Conservation (phyloP, 2,888 invertebrate species). For the Heliconius erato region DNA sequence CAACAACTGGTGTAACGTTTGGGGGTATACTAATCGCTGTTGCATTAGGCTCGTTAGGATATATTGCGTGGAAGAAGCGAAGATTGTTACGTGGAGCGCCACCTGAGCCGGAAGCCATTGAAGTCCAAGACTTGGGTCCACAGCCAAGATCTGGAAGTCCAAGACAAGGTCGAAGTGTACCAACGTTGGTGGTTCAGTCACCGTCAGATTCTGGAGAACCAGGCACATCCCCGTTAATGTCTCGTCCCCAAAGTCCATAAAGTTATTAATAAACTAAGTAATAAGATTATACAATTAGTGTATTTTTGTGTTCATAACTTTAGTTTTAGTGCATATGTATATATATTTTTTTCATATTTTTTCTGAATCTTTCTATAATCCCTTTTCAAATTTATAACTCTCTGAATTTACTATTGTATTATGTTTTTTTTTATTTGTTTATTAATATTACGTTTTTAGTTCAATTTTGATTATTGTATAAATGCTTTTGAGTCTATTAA, state of each 20-base stretch:
- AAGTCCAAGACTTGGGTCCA: slow-evolving; percentile 59
- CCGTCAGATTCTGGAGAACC: slow-evolving; percentile 66
- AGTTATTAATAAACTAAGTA: not conserved
- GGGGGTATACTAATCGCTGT: slow-evolving; percentile 65
- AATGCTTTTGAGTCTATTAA: not conserved
- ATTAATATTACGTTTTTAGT: not conserved
- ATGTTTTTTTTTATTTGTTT: not conserved
- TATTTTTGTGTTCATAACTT: slow-evolving; percentile 11
- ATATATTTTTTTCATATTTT: not conserved
- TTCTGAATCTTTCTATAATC: not conserved
- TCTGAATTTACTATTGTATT: not conserved
- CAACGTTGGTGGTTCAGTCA: slow-evolving; percentile 64
- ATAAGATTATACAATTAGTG: not conserved
- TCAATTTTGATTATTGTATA: not conserved
- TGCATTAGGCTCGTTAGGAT: slow-evolving; percentile 63
- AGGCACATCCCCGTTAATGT: slow-evolving; percentile 56
- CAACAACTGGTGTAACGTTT: slow-evolving; percentile 72
- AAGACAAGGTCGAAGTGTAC: slow-evolving; percentile 55
- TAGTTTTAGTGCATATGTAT: not conserved
- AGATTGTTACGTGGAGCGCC: slow-evolving; percentile 61
- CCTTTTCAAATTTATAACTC: not conserved
- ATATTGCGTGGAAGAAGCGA: slow-evolving; percentile 71
- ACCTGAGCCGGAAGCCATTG: slow-evolving; percentile 60
- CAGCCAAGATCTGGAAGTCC: slow-evolving; percentile 52
- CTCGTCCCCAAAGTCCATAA: slow-evolving; percentile 41